Evolutionary conservation across 2,797 vertebrate genomes (phyloP), one percentile per base, ranked within the genome.

Genomic region (Gobio occitaniae): DNA sequence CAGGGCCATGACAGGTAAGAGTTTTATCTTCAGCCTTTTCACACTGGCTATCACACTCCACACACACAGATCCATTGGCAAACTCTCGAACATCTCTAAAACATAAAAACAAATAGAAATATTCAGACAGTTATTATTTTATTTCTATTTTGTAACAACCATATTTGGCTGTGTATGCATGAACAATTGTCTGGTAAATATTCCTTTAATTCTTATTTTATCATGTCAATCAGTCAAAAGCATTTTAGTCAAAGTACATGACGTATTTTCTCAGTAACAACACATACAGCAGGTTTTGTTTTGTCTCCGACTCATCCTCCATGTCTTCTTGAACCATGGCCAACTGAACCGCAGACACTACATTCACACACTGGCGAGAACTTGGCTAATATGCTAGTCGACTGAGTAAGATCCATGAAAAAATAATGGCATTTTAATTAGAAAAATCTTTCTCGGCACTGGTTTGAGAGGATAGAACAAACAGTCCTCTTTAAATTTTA

Each of bases 1-100:
- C 98, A 94, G 95, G 95, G 66, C 97, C 97, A 0, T 96, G 95
- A 90, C 98, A 99, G 0, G 97, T 98, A 86, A 96, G 90, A 70
- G 93, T 93, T 84, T 95, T 95, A 0, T 96, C 96, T 63, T 98
- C 97, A 94, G 97, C 96, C 93, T 95, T 97, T 87, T 98, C 97
- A 89, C 98, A 99, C 90, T 99, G 97, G n/a, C 94, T 92, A 85
- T 99, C 97, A 82, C 98, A 99, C 86, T 97, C 97, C 87, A 98
- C 91, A 13, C 98, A 99, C 54, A 97, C 89, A 0, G 97, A 97
- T 19, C 97, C 96, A 0, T 99, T 99, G 48, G 96, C 94, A 90
- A 98, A 99, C 85, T 99, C 98, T 0, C 97, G 96, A 80, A 93
- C 93, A 70, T 98, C 97, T 91, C 98, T 99, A 92, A 72, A 89